Base-by-base conservation (phyloP, 2,113 vertebrate genomes). In the Sylvia atricapilla region DNA sequence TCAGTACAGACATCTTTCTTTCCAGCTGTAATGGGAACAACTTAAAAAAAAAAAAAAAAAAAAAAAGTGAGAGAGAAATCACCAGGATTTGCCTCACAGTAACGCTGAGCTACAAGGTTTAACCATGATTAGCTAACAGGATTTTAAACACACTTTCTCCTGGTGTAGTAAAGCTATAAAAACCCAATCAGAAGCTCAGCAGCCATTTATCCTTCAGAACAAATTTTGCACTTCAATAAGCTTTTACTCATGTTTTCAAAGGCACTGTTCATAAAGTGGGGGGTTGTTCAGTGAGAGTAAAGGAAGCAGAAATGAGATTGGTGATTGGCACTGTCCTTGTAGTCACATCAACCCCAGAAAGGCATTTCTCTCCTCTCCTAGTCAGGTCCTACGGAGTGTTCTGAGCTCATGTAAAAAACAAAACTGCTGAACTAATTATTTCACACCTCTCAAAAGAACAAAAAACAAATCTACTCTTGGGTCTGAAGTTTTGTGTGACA, bases 401-500 rank as follows among this genome's bases (percentile, higher is more conserved):
- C 64, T 55, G n/a, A 73, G 78, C 1, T 1, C 52, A 53, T 11
- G 37, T 62, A 5, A 78, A 80, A 80, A 90, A 31, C 52, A 74
- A 44, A 95, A 62, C 30, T 70, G 63, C 63, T 87, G 84, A 94
- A 67, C 62, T 59, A 94, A 91, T 91, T 93, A 62, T 72, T 85
- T 92, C 67, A 83, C 30, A 53, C 33, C 60, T 69, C 53, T 91
- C 46, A 14, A 72, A 88, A 92, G 60, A 81, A 43, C 19, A 70
- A 76, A 90, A 90, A 56, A 5, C 62, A 94, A 91, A 82, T 43
- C 77, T 73, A 9, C n/a, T 84, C 82, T 47, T 74, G n/a, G 52
- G 37, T 77, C 59, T 84, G 88, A 81, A 84, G 22, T 60, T 86
- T 94, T 84, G 73, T 87, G 69, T 93, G 76, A 94, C 90, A 93